Conservation (phyloP, 2,113 vertebrate genomes). For the Nothobranchius furzeri region DNA sequence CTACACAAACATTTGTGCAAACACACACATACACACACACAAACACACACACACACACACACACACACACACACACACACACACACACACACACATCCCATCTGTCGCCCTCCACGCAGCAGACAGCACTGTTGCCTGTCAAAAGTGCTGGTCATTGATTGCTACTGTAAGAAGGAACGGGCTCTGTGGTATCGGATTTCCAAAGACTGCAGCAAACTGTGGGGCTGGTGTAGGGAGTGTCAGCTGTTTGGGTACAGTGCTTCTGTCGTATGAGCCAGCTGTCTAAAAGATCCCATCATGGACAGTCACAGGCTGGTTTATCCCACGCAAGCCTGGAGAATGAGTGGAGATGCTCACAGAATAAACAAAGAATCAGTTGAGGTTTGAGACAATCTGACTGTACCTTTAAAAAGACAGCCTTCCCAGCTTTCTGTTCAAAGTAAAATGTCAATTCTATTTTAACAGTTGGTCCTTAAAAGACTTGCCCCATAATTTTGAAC, state of each 20-base stretch:
- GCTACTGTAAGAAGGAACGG: conserved; percentile 64
- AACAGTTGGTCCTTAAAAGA: too few species aligned
- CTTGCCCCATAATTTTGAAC: too few species aligned
- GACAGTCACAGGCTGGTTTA: conserved; percentile 42
- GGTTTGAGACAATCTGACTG: not conserved
- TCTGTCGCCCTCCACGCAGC: conserved; percentile 69
- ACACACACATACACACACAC: conserved; percentile 26
- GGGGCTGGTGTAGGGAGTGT: conserved; percentile 38
- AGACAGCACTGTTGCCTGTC: conserved; percentile 67
- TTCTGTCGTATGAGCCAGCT: conserved; percentile 52
- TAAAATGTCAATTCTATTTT: too few species aligned
- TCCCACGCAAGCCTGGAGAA: conserved; percentile 5
- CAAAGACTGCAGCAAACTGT: conserved; percentile 41
- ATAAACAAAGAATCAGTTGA: not conserved
- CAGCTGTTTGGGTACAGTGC: conserved; percentile 67
- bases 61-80: conserved; percentile 15
- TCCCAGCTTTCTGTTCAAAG: not conserved
- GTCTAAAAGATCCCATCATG: conserved; percentile 55
- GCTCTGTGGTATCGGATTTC: conserved; percentile 56
- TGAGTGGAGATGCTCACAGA: not conserved
- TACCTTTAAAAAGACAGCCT: not conserved
- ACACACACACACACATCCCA: conserved; percentile 63
- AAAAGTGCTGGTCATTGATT: conserved; percentile 72
- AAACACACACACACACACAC: not conserved
- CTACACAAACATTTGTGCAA: conserved; percentile 23